These are phyloP conservation scores for Piaya cayana DNA, from an alignment of 2,113 vertebrate species.

Conservation along the genomic window DNA sequence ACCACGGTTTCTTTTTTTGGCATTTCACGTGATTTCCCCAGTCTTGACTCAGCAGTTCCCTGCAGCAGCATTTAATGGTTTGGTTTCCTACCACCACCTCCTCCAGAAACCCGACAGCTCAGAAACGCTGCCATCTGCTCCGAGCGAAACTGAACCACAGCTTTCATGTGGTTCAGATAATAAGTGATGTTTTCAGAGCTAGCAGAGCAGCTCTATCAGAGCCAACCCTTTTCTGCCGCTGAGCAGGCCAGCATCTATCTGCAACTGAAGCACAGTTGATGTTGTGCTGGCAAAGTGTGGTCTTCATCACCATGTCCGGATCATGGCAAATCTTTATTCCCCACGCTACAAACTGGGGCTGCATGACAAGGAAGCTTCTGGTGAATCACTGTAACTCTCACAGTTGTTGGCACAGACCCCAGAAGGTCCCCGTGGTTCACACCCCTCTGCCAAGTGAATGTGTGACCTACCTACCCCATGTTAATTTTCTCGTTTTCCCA, in stretches of 20 bases:
- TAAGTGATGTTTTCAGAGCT: not conserved
- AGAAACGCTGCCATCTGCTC: not conserved
- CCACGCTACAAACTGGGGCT: not conserved
- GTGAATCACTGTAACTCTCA: not conserved
- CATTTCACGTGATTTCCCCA: conserved; percentile 56
- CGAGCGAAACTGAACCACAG: not conserved
- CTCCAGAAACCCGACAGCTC: not conserved
- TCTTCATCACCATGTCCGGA: fast-evolving
- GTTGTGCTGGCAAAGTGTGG: fast-evolving
- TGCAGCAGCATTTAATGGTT: conserved; percentile 44
- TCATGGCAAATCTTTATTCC: not conserved
- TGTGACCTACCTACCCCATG: not conserved
- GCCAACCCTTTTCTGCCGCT: not conserved
- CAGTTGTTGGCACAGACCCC: not conserved
- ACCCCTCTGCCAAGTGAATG: not conserved
- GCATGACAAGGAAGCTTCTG: not conserved
- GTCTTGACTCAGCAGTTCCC: conserved; percentile 75
- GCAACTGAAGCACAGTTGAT: not conserved
- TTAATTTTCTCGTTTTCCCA: not conserved
- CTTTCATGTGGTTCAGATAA: not conserved
- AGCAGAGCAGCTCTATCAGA: not conserved
- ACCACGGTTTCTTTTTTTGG: conserved; percentile 12
- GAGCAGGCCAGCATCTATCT: fast-evolving
- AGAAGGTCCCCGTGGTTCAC: not conserved
- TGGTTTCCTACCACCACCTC: conserved; percentile 71